Evolutionary conservation across 1,140 invertebrate species (phyloP).

Genomic region (Drosophila cardini): DNA sequence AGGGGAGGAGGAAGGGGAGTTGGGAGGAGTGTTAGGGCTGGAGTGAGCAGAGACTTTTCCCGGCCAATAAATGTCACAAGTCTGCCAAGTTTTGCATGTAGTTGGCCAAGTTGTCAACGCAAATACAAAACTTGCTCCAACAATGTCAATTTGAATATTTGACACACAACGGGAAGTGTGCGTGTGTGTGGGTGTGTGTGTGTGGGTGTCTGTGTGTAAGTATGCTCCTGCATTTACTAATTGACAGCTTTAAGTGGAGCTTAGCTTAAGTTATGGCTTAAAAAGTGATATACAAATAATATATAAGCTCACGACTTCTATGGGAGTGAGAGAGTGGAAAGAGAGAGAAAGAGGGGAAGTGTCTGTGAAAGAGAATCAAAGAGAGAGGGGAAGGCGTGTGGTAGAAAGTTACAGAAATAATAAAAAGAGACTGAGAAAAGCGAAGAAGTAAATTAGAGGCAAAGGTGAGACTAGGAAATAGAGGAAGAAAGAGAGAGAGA

Average conservation of each 20-base stretch:
- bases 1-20: neutral
- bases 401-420: no score
- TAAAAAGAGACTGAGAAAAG: no score
- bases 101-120: conserved; percentile 67
- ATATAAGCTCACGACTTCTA: no score
- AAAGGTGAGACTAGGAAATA: no score
- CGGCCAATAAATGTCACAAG: conserved; percentile 70
- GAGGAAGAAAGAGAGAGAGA: no score
- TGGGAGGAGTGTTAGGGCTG: neutral
- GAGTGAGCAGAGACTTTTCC: conserved; percentile 7
- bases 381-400: no score
- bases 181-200: neutral
- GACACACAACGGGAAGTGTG: neutral
- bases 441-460: no score
- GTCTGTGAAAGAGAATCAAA: no score
- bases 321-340: no score
- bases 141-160: conserved; percentile 75
- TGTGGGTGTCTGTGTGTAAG: conserved; percentile 7
- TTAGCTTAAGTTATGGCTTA: conserved; percentile 2
- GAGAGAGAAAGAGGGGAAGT: no score
- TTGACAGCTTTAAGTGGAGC: conserved; percentile 60
- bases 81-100: conserved; percentile 32
- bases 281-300: no score
- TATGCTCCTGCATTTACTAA: conserved; percentile 55
- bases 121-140: conserved; percentile 65